These are phyloP conservation scores for Muraenolepis orangiensis DNA, from an alignment of 2,797 vertebrate species.

Conservation along the genomic window DNA sequence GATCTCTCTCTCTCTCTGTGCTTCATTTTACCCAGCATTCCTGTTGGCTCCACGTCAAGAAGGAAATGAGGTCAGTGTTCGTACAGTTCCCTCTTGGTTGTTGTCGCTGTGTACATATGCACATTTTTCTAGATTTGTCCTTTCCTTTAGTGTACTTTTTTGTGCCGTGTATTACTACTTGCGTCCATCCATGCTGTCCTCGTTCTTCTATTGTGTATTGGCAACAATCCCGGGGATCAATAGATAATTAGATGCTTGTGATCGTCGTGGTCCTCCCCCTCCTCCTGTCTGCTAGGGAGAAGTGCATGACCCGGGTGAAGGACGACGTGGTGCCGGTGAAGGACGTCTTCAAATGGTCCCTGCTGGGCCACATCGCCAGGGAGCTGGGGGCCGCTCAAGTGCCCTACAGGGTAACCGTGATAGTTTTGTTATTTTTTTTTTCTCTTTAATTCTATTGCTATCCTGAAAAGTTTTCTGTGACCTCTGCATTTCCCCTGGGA, in stretches of 20 bases:
- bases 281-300: slow-evolving; percentile 55
- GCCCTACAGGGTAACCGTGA: slow-evolving; percentile 78
- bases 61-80: slow-evolving; percentile 63
- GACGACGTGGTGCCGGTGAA: slow-evolving; percentile 88
- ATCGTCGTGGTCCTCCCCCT: too few species aligned
- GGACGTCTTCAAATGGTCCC: slow-evolving; percentile 92
- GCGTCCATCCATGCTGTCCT: background rate
- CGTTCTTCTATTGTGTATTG: background rate
- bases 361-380: slow-evolving; percentile 74
- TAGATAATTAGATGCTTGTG: background rate
- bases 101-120: background rate
- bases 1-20: background rate
- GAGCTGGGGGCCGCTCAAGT: slow-evolving; percentile 80
- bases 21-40: slow-evolving; percentile 58
- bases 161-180: background rate
- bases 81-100: background rate
- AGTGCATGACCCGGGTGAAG: slow-evolving; percentile 74
- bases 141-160: background rate
- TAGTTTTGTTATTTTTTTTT: background rate
- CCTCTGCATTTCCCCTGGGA: too few species aligned
- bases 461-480: too few species aligned
- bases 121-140: background rate
- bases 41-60: slow-evolving; percentile 75
- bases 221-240: background rate
- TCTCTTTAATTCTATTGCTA: too few species aligned